Conservation (phyloP, 2,888 invertebrate species). For the Aphidius colemani region DNA sequence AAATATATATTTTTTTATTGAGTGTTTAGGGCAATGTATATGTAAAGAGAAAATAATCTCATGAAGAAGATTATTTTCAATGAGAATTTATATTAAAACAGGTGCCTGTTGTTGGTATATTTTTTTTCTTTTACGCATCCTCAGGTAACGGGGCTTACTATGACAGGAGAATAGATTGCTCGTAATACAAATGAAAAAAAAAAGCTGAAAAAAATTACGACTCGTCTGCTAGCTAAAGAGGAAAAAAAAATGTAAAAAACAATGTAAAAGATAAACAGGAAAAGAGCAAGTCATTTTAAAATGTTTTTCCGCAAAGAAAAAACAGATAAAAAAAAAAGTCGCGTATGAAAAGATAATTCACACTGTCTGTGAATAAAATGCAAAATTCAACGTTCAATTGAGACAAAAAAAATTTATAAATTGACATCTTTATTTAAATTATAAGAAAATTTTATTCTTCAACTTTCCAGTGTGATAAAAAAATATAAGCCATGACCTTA, state of each 20-base stretch:
- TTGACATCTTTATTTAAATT: too few relatives aligned
- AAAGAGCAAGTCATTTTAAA: not conserved
- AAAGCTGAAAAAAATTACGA: slow-evolving; percentile 19
- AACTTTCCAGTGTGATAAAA: too few relatives aligned
- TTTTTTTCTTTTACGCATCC: slow-evolving; percentile 37
- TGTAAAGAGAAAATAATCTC: not conserved
- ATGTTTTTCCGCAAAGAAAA: not conserved
- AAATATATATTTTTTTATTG: too few relatives aligned
- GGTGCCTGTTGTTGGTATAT: slow-evolving; percentile 6
- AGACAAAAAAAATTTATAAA: too few relatives aligned
- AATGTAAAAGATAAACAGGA: slow-evolving; percentile 2
- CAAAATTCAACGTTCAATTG: not conserved
- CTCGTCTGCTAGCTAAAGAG: slow-evolving; percentile 3
- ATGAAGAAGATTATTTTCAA: too few relatives aligned
- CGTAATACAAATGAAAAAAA: slow-evolving; percentile 8
- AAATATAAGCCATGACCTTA: too few relatives aligned
- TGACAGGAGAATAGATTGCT: slow-evolving; percentile 22
- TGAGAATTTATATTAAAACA: not conserved
- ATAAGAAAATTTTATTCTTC: too few relatives aligned
- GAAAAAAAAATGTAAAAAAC: slow-evolving; percentile 3
- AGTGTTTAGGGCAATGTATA: too few relatives aligned
- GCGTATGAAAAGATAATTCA: not conserved
- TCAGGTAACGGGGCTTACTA: slow-evolving; percentile 36
- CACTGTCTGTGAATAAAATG: not conserved
- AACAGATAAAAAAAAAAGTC: not conserved